Evolutionary conservation across 2,113 vertebrate genomes (phyloP).

Genomic region (Clarias gariepinus): DNA sequence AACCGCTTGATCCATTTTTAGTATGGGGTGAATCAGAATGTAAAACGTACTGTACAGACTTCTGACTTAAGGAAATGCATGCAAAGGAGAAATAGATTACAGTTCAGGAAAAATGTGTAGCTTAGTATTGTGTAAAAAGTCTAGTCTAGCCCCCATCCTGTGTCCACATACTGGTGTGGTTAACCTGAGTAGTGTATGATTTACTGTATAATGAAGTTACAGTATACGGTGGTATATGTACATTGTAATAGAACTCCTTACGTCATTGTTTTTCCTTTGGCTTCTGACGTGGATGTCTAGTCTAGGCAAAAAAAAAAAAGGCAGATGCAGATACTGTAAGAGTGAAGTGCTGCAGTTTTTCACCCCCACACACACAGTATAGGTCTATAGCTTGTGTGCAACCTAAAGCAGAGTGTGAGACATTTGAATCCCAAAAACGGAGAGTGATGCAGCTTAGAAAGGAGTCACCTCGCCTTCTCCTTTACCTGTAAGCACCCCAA

Average conservation of each 20-base stretch:
- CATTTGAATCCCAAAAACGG: background rate
- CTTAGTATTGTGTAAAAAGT: background rate
- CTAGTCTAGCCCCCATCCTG: background rate
- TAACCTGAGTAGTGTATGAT: background rate
- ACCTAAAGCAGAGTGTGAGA: background rate
- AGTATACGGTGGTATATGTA: background rate
- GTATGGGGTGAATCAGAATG: too few species aligned
- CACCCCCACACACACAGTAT: background rate
- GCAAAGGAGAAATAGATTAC: too few species aligned
- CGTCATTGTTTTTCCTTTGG: background rate
- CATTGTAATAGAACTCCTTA: background rate
- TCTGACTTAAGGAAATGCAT: too few species aligned
- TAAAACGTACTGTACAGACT: too few species aligned
- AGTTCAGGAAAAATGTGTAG: too few species aligned
- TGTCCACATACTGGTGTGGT: background rate
- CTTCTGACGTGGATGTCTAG: background rate
- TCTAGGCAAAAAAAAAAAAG: background rate
- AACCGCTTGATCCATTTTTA: background rate
- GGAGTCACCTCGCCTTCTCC: background rate
- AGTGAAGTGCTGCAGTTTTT: background rate
- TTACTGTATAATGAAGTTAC: background rate
- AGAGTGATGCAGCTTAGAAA: background rate
- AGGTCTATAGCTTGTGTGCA: background rate
- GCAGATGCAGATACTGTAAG: background rate
- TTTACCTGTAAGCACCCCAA: background rate